Evolutionary conservation across 2,113 vertebrate species (phyloP).

Genomic region (Dicerorhinus sumatrensis): DNA sequence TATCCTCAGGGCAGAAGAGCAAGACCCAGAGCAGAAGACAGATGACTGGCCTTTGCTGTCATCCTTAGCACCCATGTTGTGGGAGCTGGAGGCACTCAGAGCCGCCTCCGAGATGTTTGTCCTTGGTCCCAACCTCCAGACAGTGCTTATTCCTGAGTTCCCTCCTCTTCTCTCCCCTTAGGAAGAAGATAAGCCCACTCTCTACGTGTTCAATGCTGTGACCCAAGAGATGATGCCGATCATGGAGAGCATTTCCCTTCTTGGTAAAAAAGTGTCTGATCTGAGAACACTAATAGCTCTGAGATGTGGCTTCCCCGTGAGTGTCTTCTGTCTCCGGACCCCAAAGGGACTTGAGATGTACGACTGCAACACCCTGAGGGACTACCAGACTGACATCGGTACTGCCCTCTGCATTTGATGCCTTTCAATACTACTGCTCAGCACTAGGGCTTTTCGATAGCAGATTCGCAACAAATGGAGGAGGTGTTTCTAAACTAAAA

Average conservation of each 20-base stretch:
- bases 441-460: neutral
- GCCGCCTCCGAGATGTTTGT: neutral
- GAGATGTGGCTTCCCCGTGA: slow-evolving; percentile 86
- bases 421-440: neutral
- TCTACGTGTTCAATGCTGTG: slow-evolving; percentile 87
- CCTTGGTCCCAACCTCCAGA: neutral
- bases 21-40: neutral
- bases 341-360: slow-evolving; percentile 85
- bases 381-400: slow-evolving; percentile 85
- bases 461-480: neutral
- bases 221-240: slow-evolving; percentile 85
- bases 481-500: neutral
- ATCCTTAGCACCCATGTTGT: neutral
- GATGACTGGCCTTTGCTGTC: neutral
- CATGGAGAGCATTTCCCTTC: slow-evolving; percentile 78
- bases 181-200: slow-evolving; percentile 86
- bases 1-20: neutral
- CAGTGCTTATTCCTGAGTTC: neutral
- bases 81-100: neutral
- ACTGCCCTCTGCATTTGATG: neutral
- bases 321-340: slow-evolving; percentile 87
- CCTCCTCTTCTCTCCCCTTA: slow-evolving; percentile 56
- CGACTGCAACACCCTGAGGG: slow-evolving; percentile 87
- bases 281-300: slow-evolving; percentile 85
- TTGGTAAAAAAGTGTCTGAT: slow-evolving; percentile 82